These are phyloP conservation scores for Sarotherodon lohbergeri DNA, from an alignment of 2,113 vertebrate species.

Conservation along the genomic window DNA sequence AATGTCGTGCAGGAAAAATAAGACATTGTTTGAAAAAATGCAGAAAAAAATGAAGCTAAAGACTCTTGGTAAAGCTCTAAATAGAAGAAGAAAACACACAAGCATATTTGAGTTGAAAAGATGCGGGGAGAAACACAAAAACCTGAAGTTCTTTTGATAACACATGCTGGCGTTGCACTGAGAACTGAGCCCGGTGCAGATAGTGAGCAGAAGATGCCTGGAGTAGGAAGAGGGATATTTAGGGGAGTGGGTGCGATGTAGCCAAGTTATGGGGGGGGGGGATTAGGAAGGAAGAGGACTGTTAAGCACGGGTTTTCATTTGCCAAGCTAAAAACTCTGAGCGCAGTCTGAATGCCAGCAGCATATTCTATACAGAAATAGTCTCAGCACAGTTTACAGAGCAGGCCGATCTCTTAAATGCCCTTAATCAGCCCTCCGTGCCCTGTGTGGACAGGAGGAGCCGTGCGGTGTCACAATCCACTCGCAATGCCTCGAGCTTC, in stretches of 20 bases:
- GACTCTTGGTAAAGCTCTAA: neutral
- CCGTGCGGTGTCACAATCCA: neutral
- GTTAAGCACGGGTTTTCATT: neutral
- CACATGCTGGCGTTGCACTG: neutral
- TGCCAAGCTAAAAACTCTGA: slow-evolving; percentile 5
- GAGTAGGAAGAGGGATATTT: neutral
- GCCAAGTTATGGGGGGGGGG: slow-evolving; percentile 11
- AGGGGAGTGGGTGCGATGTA: neutral
- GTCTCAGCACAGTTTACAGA: neutral
- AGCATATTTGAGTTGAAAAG: neutral
- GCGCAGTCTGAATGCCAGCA: neutral
- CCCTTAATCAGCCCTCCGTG: neutral
- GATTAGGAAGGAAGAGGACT: slow-evolving; percentile 17
- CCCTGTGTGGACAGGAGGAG: neutral
- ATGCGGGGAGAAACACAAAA: neutral
- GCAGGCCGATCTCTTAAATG: neutral
- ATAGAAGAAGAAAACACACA: neutral
- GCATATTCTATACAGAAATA: slow-evolving; percentile 6
- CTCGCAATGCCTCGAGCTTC: neutral
- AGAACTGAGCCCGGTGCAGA: neutral
- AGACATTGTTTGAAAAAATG: neutral
- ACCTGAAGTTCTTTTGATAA: neutral
- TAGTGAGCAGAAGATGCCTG: neutral
- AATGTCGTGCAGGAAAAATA: neutral
- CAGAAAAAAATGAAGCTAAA: neutral